phyloP scores from a whole-genome alignment of 2,797 vertebrate species.

The Hippoglossus hippoglossus region DNA sequence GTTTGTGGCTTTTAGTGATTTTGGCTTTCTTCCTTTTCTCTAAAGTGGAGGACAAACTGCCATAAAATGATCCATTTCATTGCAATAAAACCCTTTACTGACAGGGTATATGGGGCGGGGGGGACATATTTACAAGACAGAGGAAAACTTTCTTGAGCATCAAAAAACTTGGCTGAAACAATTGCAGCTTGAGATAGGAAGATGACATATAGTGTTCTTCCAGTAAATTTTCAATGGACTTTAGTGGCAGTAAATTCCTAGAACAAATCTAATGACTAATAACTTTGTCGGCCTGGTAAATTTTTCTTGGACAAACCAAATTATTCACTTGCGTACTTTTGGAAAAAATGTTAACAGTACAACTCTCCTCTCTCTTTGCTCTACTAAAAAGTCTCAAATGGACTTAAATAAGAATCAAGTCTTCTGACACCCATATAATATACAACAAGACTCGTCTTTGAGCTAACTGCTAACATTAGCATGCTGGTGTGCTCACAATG shows the following conservation, averaged over 20 bases:
- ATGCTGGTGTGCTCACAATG: no score
- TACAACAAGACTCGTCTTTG: no score
- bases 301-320: background rate
- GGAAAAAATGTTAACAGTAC: no score
- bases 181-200: background rate
- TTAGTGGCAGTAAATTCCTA: background rate
- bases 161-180: background rate
- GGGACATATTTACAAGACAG: background rate
- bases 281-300: background rate
- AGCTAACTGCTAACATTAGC: no score
- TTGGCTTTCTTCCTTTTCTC: background rate
- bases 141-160: background rate
- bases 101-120: background rate
- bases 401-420: no score
- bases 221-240: background rate
- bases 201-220: background rate
- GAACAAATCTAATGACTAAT: background rate
- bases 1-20: background rate
- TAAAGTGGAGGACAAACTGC: background rate
- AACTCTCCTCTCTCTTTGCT: no score
- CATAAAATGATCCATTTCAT: background rate
- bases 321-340: no score
- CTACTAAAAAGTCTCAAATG: no score
- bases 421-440: no score
- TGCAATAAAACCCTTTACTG: background rate